Conservation (phyloP, 2,888 invertebrate species). For the Amorpha juglandis region DNA sequence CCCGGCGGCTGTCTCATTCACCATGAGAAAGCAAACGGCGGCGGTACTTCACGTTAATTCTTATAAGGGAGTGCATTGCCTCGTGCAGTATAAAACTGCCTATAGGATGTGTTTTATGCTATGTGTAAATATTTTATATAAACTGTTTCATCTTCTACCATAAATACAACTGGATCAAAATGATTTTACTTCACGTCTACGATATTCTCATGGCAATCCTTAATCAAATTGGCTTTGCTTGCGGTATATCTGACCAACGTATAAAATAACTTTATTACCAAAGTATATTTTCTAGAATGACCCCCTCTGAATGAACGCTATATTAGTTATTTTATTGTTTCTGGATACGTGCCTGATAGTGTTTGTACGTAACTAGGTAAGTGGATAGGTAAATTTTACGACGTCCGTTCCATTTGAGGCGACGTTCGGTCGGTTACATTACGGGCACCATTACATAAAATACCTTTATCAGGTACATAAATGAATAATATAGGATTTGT, state of each 20-base stretch:
- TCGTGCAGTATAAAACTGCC: too few relatives aligned
- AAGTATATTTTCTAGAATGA: background rate
- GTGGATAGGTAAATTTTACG: slow-evolving; percentile 38
- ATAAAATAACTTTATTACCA: background rate
- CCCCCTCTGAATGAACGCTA: background rate
- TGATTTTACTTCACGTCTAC: too few relatives aligned
- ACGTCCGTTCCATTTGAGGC: slow-evolving; percentile 35
- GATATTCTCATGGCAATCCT: too few relatives aligned
- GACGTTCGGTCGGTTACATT: slow-evolving; percentile 36
- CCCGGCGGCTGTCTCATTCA: too few relatives aligned
- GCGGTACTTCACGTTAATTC: too few relatives aligned
- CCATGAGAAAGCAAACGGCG: too few relatives aligned
- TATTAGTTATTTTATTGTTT: slow-evolving; percentile 1
- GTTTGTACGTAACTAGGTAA: slow-evolving; percentile 32
- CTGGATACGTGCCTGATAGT: slow-evolving; percentile 25
- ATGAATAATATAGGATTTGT: slow-evolving; percentile 25
- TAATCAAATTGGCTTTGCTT: background rate
- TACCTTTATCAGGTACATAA: slow-evolving; percentile 28
- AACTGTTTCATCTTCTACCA: too few relatives aligned
- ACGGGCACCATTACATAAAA: slow-evolving; percentile 32
- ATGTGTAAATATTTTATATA: too few relatives aligned
- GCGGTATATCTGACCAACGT: background rate
- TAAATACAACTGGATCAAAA: too few relatives aligned
- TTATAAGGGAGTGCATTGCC: too few relatives aligned
- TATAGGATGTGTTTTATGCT: too few relatives aligned